These are phyloP conservation scores for Erithacus rubecula DNA, from an alignment of 2,797 vertebrate genomes.

Conservation along the genomic window DNA sequence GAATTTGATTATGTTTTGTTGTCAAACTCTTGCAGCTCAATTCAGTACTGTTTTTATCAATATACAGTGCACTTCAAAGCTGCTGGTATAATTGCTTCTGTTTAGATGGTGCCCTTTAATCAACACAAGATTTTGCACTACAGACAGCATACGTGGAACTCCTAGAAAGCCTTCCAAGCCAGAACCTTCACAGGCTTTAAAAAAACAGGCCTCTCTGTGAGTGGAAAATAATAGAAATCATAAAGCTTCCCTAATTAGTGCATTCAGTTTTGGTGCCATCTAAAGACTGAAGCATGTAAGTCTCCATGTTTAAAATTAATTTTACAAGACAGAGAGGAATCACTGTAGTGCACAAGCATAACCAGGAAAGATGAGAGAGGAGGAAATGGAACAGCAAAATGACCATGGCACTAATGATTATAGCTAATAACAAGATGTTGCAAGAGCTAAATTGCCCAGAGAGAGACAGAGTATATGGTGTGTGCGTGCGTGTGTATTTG, in stretches of 20 bases:
- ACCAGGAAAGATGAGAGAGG: not conserved
- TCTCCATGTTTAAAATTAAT: conserved; percentile 12
- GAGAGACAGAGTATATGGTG: not conserved
- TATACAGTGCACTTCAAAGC: not conserved
- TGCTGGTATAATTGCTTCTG: not conserved
- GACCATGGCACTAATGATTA: not conserved
- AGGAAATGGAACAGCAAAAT: not conserved
- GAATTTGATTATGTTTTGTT: not conserved
- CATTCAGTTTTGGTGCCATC: conserved; percentile 61
- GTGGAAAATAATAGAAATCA: not conserved
- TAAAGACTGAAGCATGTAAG: conserved; percentile 57
- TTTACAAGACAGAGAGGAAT: not conserved
- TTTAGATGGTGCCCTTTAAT: conserved; percentile 3
- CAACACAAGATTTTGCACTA: not conserved
- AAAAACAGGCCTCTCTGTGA: not conserved
- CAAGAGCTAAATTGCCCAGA: not conserved
- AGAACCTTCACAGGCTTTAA: not conserved
- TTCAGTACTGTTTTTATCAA: not conserved
- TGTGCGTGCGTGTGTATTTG: accelerated
- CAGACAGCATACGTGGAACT: not conserved
- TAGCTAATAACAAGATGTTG: not conserved
- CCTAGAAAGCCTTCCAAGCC: not conserved
- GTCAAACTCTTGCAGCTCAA: not conserved
- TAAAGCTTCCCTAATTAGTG: conserved; percentile 36
- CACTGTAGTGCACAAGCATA: not conserved